These are phyloP conservation scores for Poeciliopsis paucimaculata DNA, from an alignment of 2,797 vertebrate genomes.

Conservation along the genomic window DNA sequence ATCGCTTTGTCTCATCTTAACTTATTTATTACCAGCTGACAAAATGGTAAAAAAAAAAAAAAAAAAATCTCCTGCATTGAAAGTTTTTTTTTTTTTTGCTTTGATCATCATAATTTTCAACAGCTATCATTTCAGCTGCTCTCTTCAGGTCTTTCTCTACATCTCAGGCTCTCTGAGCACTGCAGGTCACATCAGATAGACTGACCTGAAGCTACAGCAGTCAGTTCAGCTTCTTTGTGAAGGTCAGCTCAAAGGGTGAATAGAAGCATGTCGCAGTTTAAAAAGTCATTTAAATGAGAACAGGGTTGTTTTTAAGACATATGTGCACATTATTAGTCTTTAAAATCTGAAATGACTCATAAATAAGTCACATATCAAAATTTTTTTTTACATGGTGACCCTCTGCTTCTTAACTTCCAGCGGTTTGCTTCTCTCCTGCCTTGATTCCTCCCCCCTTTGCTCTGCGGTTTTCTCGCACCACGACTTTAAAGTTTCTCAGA, in stretches of 20 bases:
- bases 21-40: background rate
- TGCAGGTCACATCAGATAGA: background rate
- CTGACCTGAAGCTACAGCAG: background rate
- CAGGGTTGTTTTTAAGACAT: background rate
- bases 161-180: background rate
- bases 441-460: background rate
- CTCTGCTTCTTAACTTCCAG: conserved; percentile 26
- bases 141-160: background rate
- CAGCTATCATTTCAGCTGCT: background rate
- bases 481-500: conserved; percentile 46
- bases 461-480: conserved; percentile 47
- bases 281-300: background rate
- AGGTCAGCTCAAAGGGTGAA: background rate
- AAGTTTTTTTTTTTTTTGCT: background rate
- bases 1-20: background rate
- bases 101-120: background rate
- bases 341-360: background rate
- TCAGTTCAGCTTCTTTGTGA: background rate
- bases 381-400: conserved; percentile 7
- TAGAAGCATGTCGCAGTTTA: background rate
- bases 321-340: background rate
- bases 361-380: background rate
- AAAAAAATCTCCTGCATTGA: background rate
- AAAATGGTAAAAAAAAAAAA: background rate
- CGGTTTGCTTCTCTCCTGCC: background rate